Base-by-base conservation (phyloP, 2,113 vertebrate genomes). In the Colinus virginianus region DNA sequence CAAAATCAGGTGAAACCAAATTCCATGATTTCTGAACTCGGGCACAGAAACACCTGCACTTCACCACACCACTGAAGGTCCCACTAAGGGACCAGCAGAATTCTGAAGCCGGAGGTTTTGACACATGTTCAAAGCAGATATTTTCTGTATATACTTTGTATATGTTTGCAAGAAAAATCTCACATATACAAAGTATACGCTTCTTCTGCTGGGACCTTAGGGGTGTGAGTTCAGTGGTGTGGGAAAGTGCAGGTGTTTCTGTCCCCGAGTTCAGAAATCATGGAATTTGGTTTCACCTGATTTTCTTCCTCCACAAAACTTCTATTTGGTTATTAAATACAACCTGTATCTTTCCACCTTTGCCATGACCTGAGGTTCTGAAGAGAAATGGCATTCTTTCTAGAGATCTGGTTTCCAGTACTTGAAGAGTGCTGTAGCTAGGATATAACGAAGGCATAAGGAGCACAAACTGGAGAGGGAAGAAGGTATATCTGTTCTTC, bases 101-200 rank as follows among this genome's bases (percentile, higher is more conserved):
- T 36, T 36, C 36, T 36, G 49, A 36, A 36, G 36, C 36, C 36
- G 8, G 36, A 36, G 36, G 36, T 36, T 36, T 36, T 36, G 36
- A 36, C 36, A 36, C 36, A 66, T 71, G 53, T 43, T 89, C 32
- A 69, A 51, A 62, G 30, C 43, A 63, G 51, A 8, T 63, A 38
- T 80, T 88, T 90, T 81, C 72, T 84, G 28, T 75, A 61, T 25
- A 13, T 88, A 17, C 3, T 0, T 26, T 69, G 26, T 53, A 49
- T 0, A 0, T 5, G 4, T 45, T 40, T 90, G 32, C 64, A 68
- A 22, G 25, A 45, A 59, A 36, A 36, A 36, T 36, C 36, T 36
- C 36, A 40, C 40, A 40, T 40, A 40, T 40, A 40, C 40, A 40
- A 40, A 40, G 40, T 40, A 40, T 40, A 40, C 13, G 40, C 40